These are phyloP conservation scores for Numida meleagris DNA, from an alignment of 2,113 vertebrate genomes.

Conservation along the genomic window DNA sequence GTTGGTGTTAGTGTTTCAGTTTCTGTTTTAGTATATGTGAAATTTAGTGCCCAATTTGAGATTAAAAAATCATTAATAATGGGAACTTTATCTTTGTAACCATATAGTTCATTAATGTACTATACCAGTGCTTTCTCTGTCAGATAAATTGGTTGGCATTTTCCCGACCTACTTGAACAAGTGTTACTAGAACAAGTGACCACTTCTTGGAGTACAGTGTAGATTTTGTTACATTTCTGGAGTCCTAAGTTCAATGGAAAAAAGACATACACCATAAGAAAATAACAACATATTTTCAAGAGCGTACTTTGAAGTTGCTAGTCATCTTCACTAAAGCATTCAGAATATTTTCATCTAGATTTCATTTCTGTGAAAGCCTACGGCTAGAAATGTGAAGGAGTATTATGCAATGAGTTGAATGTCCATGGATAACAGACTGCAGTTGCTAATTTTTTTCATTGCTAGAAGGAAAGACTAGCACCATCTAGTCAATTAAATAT, in stretches of 20 bases:
- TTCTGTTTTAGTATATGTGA: neutral
- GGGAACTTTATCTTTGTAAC: neutral
- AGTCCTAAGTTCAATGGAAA: neutral
- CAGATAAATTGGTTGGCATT: neutral
- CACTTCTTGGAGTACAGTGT: neutral
- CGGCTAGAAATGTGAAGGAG: neutral
- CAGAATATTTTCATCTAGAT: neutral
- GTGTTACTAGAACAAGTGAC: neutral
- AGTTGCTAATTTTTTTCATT: neutral
- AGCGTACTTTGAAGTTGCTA: neutral
- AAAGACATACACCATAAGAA: neutral
- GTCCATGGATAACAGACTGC: neutral
- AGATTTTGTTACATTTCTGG: neutral
- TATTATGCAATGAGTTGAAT: fast-evolving
- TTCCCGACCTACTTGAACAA: neutral
- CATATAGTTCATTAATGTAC: neutral
- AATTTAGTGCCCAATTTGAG: neutral
- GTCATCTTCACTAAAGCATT: neutral
- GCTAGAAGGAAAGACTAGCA: neutral
- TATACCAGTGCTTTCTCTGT: neutral
- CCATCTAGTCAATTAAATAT: neutral
- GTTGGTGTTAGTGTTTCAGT: neutral
- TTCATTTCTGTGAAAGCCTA: neutral
- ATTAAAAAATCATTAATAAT: neutral
- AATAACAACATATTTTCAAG: neutral